Evolutionary conservation across 2,888 invertebrate species (phyloP).

Genomic region (Dorcus hopei): DNA sequence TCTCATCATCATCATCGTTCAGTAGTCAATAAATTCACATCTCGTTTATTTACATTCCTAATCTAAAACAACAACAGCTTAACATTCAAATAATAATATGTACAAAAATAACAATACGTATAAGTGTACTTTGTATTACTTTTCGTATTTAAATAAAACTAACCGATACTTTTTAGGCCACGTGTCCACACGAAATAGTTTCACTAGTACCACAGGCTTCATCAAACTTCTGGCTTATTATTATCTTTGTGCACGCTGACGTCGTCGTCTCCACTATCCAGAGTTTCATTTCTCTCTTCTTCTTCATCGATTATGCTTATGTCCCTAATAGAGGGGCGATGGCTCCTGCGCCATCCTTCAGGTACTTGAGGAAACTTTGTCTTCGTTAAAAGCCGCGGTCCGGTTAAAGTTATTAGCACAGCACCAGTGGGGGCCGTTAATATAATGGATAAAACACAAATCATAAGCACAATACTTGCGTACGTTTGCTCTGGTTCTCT

Average conservation of each 20-base stretch:
- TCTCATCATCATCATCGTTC: no score
- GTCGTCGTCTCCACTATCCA: constrained; percentile 8
- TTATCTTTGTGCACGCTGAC: neutral
- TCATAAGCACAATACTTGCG: constrained; percentile 69
- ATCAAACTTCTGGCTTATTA: neutral
- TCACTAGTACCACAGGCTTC: neutral
- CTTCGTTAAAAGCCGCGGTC: constrained; percentile 74
- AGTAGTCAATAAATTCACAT: no score
- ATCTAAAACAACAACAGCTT: no score
- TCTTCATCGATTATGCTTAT: constrained; percentile 85
- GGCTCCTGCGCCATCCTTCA: constrained; percentile 77
- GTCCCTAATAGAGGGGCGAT: constrained; percentile 80
- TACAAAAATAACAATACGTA: no score
- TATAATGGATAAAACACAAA: constrained; percentile 78
- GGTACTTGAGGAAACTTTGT: constrained; percentile 67
- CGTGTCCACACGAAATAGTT: no score
- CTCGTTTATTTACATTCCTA: no score
- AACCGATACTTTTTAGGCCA: no score
- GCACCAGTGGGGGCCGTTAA: constrained; percentile 83
- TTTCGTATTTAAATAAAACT: no score
- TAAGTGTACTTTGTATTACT: no score
- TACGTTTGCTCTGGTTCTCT: constrained; percentile 53
- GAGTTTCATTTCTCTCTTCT: constrained; percentile 51
- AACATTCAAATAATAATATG: no score
- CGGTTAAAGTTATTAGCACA: constrained; percentile 75